Evolutionary conservation across 2,113 vertebrate species (phyloP).

Genomic region (Hyaena hyaena): DNA sequence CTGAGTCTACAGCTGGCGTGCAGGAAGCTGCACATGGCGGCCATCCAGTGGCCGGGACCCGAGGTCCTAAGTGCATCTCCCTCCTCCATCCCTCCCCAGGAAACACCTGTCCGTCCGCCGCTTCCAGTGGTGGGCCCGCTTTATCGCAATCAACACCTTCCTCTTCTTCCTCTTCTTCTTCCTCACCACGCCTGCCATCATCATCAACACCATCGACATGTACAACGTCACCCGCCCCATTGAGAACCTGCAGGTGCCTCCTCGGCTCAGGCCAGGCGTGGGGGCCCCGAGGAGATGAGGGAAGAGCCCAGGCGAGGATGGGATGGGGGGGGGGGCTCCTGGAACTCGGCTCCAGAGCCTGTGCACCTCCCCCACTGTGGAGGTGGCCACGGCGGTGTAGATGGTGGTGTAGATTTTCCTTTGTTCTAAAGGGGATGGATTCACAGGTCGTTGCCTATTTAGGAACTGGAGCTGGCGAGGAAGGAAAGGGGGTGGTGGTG

Average conservation of each 20-base stretch:
- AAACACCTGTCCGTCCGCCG: conserved; percentile 95
- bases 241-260: conserved; percentile 92
- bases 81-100: conserved; percentile 85
- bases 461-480: not conserved
- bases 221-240: conserved; percentile 97
- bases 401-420: not conserved
- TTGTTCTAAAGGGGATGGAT: not conserved
- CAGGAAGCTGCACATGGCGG: not conserved
- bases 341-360: not conserved
- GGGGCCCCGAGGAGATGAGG: not conserved
- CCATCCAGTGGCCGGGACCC: not conserved
- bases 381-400: not conserved
- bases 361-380: accelerated
- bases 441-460: not conserved
- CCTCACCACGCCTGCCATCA: conserved; percentile 97
- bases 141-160: conserved; percentile 93
- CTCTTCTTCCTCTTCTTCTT: conserved; percentile 98
- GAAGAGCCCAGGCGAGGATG: not conserved
- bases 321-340: no score
- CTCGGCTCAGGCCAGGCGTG: conserved; percentile 39
- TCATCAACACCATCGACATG: conserved; percentile 98
- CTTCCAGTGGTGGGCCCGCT: conserved; percentile 95
- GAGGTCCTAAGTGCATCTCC: not conserved
- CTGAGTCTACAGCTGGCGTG: not conserved
- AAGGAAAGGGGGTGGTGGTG: not conserved